Evolutionary conservation across 92 coral and sea anemone genomes (phyloP), one percentile per base, ranked within the genome.

Genomic region (Umimayanthus kanabou): DNA sequence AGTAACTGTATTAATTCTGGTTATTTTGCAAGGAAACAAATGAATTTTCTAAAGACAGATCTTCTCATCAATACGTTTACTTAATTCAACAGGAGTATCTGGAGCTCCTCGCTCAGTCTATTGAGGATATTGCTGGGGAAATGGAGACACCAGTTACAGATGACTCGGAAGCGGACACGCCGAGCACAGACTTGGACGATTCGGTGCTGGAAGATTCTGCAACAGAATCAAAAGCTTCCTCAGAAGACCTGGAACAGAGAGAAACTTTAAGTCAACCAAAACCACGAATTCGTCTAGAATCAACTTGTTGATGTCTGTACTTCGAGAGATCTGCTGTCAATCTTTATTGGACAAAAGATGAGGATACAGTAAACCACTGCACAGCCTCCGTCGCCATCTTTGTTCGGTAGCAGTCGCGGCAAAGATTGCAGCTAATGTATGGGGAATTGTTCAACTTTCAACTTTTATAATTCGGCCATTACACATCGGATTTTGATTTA

Each of bases 71-170:
- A 37, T 30, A 33, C 1, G 5, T 28, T 53, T 53, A 50, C 26
- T 30, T 30, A 28, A 53, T 84, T 14, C 76, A 58, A 28, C 91
- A 96, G 99, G 99, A 95, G 50, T 96, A 96, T 85, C 79, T 96
- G 85, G 94, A 96, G 84, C 94, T 96, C 16, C 76, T 96, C 71
- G 98, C 98, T 20, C 90, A 92, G 77, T 95, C 98, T 9, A 93
- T 94, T 66, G 92, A 91, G 64, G 93, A 94, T 72, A 85, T 94
- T 43, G 98, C 95, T 6, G 73, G 71, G 9, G 94, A 93, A 43
- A 94, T 94, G 98, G 95, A 93, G 76, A 89, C 98, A 26, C 95
- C 95, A 2, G 90, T 94, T 53, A 94, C 95, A 77, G 98, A 94
- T 55, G 98, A 94, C 37, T 94, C 98, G 64, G 95, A 93, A 73